These are phyloP conservation scores for Columba guinea DNA, from an alignment of 2,797 vertebrate genomes.

Conservation along the genomic window DNA sequence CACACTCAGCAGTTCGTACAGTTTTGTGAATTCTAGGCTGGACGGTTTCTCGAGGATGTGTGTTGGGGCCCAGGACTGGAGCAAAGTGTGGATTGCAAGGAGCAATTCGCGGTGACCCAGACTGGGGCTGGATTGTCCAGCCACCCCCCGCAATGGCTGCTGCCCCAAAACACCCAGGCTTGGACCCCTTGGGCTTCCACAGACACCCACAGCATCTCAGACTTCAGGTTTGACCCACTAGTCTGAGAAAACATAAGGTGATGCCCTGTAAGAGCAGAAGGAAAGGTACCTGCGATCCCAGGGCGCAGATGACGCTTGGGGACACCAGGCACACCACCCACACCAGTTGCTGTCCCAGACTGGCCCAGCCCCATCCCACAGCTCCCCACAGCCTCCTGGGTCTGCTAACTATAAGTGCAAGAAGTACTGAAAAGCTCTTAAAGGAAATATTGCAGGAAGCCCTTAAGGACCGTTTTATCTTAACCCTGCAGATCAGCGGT, in stretches of 20 bases:
- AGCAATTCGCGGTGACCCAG: fast-evolving
- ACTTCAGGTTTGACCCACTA: background rate
- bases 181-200: background rate
- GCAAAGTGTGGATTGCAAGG: fast-evolving
- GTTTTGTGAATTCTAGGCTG: background rate
- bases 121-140: background rate
- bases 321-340: background rate
- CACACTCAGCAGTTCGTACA: fast-evolving
- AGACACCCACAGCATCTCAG: fast-evolving
- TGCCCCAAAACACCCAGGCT: background rate
- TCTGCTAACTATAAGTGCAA: background rate
- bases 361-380: background rate
- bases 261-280: fast-evolving
- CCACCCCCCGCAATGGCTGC: background rate
- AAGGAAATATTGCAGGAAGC: background rate
- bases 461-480: background rate
- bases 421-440: background rate
- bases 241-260: background rate
- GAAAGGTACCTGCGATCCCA: background rate
- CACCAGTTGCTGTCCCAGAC: background rate
- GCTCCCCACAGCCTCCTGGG: background rate
- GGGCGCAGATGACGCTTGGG: background rate
- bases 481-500: background rate
- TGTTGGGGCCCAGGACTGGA: background rate
- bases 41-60: background rate